A percentile compares a stretch with the other conserved stretches of the same genome.
Evolutionary conservation across 2,888 invertebrate species (phyloP).

Genomic region (Xylophagus ater): DNA sequence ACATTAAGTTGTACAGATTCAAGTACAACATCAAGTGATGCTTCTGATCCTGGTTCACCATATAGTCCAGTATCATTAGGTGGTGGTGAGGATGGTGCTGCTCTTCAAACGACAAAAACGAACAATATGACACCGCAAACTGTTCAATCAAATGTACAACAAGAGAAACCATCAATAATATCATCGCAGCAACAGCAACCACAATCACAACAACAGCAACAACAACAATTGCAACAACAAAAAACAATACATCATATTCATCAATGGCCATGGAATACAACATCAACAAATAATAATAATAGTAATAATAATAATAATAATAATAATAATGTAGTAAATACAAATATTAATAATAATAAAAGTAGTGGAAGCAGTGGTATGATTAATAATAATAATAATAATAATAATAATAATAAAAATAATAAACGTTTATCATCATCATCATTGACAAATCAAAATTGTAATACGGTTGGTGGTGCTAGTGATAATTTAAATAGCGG

Average conservation of each 20-base stretch:
- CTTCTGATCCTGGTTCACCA: slow-evolving; percentile 77
- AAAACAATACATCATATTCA: slow-evolving; percentile 10
- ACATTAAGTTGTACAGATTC: slow-evolving; percentile 66
- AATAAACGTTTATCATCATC: slow-evolving; percentile 15
- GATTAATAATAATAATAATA: slow-evolving; percentile 14
- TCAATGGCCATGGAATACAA: slow-evolving; percentile 35
- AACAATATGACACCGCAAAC: slow-evolving; percentile 29
- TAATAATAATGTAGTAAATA: slow-evolving; percentile 18
- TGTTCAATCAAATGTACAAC: slow-evolving; percentile 9
- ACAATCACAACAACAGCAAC: slow-evolving; percentile 20
- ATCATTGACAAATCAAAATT: slow-evolving; percentile 7
- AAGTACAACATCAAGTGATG: slow-evolving; percentile 63
- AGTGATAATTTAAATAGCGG: slow-evolving; percentile 20
- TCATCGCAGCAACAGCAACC: slow-evolving; percentile 19
- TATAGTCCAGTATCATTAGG: slow-evolving; percentile 56
- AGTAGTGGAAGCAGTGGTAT: slow-evolving; percentile 16
- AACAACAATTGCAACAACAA: slow-evolving; percentile 20
- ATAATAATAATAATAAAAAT: slow-evolving; percentile 19
- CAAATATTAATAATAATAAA: slow-evolving; percentile 16
- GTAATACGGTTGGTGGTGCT: too few species aligned
- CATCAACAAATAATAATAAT: slow-evolving; percentile 13
- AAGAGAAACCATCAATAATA: background rate
- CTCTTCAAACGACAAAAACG: slow-evolving; percentile 19
- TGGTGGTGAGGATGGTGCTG: slow-evolving; percentile 45
- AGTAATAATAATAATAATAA: slow-evolving; percentile 5